Evolutionary conservation across 2,797 vertebrate genomes (phyloP).

Genomic region (Lithobates sylvaticus): DNA sequence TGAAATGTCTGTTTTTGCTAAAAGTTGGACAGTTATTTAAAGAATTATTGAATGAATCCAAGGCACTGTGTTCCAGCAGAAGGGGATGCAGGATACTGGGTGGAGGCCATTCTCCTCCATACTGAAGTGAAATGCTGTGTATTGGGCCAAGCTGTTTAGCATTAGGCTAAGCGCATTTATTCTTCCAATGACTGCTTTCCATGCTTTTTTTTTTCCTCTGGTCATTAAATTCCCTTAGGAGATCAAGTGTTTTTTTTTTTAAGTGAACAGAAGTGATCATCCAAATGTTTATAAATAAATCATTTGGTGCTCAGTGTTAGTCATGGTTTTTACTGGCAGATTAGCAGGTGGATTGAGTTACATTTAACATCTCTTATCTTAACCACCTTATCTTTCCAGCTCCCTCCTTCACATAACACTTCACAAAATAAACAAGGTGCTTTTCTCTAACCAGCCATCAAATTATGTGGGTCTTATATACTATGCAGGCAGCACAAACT

Average conservation of each 20-base stretch:
- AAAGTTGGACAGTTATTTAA: not conserved
- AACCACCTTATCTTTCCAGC: conserved; percentile 9
- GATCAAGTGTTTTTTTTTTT: not conserved
- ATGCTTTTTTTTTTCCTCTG: conserved; percentile 11
- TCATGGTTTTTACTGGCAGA: conserved; percentile 23
- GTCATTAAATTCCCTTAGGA: conserved; percentile 36
- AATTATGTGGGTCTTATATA: not conserved
- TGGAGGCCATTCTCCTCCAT: not conserved
- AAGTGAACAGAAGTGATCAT: conserved; percentile 38
- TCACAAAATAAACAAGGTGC: conserved; percentile 6
- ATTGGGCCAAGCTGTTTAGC: conserved; percentile 38
- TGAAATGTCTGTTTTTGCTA: not conserved
- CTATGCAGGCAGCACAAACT: not conserved
- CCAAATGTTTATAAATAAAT: conserved; percentile 33
- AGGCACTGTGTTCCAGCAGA: not conserved
- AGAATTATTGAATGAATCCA: not conserved
- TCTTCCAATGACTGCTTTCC: conserved; percentile 33
- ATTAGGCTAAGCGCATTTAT: conserved; percentile 1
- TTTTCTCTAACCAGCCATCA: not conserved
- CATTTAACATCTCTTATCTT: too few species aligned
- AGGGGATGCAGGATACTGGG: conserved; percentile 2
- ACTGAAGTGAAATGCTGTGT: conserved; percentile 20
- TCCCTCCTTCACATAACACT: conserved; percentile 20
- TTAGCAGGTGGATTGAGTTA: conserved; percentile 32
- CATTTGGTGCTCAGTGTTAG: not conserved